Evolutionary conservation across 2,113 vertebrate species (phyloP), one percentile per base, ranked within the genome.

Genomic region (Spheniscus mendiculus): DNA sequence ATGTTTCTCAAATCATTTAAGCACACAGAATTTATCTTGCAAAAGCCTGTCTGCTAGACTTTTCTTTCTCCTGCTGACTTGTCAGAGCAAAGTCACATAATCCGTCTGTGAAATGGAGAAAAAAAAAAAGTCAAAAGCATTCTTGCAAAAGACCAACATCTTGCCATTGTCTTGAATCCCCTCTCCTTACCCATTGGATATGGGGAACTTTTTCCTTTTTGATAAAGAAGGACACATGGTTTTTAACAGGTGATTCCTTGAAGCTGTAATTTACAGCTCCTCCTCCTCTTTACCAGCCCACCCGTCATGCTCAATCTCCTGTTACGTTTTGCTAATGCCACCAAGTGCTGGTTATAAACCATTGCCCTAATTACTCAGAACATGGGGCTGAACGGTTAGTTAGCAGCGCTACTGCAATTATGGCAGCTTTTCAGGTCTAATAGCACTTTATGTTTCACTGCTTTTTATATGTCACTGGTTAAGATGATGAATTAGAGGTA

Each of bases 381-480:
- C 94, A 92, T 59, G 71, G 90, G 72, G 84, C 92, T 93, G 97
- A 96, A 97, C 40, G 85, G 97, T 97, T 98, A 97, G 97, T 97
- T 98, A 98, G 98, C 90, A 70, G 83, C 6, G 5, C 87, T 95
- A 10, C 87, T 98, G 97, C 97, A 97, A 98, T 98, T 96, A 96
- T 93, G 90, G 94, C 93, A 97, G 86, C 94, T 98, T 98, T 98
- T 98, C 96, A 96, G 97, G 97, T 97, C 83, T 93, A 97, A 97
- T 94, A 96, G 96, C 94, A 86, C 96, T 98, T 98, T 85, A 96
- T 97, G 92, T 97, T 98, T 96, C 96, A 55, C 83, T 98, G 95
- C 97, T 97, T 98, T 97, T 98, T 98, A 90, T 96, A 97, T 97
- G 95, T 97, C 97, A 97, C 92, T 98, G 98, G 95, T 98, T 98